A percentile compares a stretch with the other conserved stretches of the same genome.
Evolutionary conservation across 2,888 invertebrate species (phyloP).

Genomic region (Harpalus rufipes): DNA sequence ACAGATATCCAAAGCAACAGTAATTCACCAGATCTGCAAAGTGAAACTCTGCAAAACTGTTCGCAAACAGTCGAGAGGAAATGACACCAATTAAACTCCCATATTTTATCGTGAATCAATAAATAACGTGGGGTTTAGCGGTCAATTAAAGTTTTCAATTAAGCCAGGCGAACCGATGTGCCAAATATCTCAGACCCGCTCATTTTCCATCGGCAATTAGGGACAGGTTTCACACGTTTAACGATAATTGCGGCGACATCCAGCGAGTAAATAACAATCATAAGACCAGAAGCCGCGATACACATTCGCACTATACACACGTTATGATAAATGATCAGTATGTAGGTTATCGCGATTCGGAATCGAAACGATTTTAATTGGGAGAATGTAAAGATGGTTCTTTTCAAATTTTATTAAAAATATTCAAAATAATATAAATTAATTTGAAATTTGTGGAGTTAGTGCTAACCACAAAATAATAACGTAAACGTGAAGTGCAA

Average conservation of each 20-base stretch:
- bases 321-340: too few species aligned
- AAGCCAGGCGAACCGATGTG: not conserved
- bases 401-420: too few species aligned
- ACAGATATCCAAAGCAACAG: too few species aligned
- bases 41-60: not conserved
- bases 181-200: not conserved
- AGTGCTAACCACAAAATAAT: too few species aligned
- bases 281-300: not conserved
- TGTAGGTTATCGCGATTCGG: too few species aligned
- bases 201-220: not conserved
- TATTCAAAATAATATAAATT: too few species aligned
- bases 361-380: too few species aligned
- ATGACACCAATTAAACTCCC: not conserved
- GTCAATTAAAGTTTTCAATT: not conserved
- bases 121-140: not conserved
- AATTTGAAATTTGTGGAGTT: too few species aligned
- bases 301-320: too few species aligned
- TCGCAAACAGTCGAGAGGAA: not conserved
- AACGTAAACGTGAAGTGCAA: too few species aligned
- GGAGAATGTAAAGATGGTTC: too few species aligned
- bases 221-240: not conserved
- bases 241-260: not conserved
- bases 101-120: not conserved
- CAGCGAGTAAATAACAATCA: not conserved
- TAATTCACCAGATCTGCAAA: too few species aligned